Base-by-base conservation (phyloP, 53 echinoderm and acorn worm genomes). In the Echinarachnius parma region DNA sequence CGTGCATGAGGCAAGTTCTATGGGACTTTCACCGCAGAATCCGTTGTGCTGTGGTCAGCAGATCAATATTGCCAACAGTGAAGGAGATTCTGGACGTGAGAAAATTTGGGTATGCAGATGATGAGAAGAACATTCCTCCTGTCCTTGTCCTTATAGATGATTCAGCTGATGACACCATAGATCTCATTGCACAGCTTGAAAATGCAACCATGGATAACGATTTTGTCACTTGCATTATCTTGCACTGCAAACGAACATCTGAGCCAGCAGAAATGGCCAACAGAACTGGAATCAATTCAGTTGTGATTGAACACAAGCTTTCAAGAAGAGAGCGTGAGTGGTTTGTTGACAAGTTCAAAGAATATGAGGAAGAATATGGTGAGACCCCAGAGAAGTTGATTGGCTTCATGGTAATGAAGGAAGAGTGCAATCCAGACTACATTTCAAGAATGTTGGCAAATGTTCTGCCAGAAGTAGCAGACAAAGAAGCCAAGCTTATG, bases 401-500 rank as follows among this genome's bases (percentile, higher is more conserved):
- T 10, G 77, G 60, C 0, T 84, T 84, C 33, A 78, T 84, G 84
- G 66, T 84, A 0, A 53, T 84, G 84, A 84, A 84, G 34, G 78
- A 84, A 42, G 68, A 78, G 2, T 78, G 66, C 46, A 78, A 78
- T 29, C 61, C 66, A 31, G 37, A 70, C 16, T 84, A 78, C 46
- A 36, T 84, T 25, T 10, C 27, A 4, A 48, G 18, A 14, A 45
- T 64, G 16, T 78, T 84, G 24, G 20, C 60, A 13, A 69, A 77
- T 9, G 53, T 69, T 34, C 34, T 35, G 27, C 68, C 3, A 3
- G 62, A 55, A 28, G 29, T 66, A 42, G 45, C 49, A 16, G 32
- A 28, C 5, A 61, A 64, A 9, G 90, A 89, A 66, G 5, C 49
- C 16, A 7, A 49, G 32, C 66, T 89, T 3, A 64, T 89, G 5